These are phyloP conservation scores for Adelosebastes latens DNA, from an alignment of 2,797 vertebrate genomes.

Conservation along the genomic window DNA sequence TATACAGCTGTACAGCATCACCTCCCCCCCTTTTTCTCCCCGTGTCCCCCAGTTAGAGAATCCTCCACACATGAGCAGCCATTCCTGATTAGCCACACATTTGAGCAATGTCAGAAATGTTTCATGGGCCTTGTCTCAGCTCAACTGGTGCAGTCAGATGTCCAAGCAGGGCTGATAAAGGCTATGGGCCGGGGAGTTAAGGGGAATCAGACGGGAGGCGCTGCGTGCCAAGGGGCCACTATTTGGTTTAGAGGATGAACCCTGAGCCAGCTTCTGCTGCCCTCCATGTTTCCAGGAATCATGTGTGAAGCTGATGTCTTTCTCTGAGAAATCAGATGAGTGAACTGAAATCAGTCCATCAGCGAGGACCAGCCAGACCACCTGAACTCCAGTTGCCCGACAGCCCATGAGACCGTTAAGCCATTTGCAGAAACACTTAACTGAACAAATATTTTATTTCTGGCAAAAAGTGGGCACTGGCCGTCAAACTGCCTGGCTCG, in stretches of 20 bases:
- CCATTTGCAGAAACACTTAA: slow-evolving; percentile 61
- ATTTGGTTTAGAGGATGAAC: slow-evolving; percentile 20
- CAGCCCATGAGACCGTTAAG: background rate
- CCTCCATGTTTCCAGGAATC: background rate
- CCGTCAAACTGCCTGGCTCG: slow-evolving; percentile 12
- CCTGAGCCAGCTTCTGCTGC: background rate
- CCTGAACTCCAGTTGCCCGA: slow-evolving; percentile 30
- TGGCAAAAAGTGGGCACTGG: slow-evolving; percentile 31
- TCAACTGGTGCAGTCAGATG: slow-evolving; percentile 53
- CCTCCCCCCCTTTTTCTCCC: slow-evolving; percentile 11
- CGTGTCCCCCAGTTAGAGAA: slow-evolving; percentile 43
- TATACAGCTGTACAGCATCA: slow-evolving; percentile 33
- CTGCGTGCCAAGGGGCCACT: slow-evolving; percentile 17
- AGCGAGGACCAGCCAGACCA: background rate
- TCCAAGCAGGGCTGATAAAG: slow-evolving; percentile 46
- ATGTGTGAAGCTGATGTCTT: slow-evolving; percentile 11
- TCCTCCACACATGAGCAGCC: slow-evolving; percentile 63
- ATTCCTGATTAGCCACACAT: slow-evolving; percentile 82
- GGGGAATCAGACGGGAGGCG: slow-evolving; percentile 18
- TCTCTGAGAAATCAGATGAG: slow-evolving; percentile 22
- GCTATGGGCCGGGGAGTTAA: slow-evolving; percentile 7
- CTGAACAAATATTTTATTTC: slow-evolving; percentile 56
- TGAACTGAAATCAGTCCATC: background rate
- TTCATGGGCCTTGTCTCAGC: slow-evolving; percentile 65
- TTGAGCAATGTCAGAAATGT: slow-evolving; percentile 80